phyloP scores from a whole-genome alignment of 2,797 vertebrate species.

The Karalla daura region DNA sequence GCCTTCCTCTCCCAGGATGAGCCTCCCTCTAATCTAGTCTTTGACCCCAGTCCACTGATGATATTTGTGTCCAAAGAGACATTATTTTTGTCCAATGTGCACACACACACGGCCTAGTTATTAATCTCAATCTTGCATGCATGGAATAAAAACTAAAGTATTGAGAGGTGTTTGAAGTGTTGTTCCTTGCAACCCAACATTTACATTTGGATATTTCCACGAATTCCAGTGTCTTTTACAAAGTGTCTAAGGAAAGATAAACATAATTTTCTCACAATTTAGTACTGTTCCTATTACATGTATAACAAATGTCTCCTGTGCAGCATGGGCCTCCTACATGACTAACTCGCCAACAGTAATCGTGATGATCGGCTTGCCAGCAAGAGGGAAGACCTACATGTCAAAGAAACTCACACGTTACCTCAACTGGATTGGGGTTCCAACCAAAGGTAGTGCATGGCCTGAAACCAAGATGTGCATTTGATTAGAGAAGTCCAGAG shows the following conservation, averaged over 20 bases:
- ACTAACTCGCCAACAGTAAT: slow-evolving; percentile 96
- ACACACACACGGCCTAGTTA: slow-evolving; percentile 31
- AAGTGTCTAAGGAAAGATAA: too few species aligned
- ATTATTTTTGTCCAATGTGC: slow-evolving; percentile 28
- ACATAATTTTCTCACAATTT: too few species aligned
- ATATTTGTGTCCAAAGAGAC: slow-evolving; percentile 42
- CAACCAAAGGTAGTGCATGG: slow-evolving; percentile 90
- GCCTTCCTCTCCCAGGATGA: slow-evolving; percentile 29
- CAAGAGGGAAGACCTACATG: slow-evolving; percentile 96
- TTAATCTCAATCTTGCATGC: neutral
- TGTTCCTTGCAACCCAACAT: too few species aligned
- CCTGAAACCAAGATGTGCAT: neutral
- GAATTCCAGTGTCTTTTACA: too few species aligned
- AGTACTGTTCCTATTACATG: too few species aligned
- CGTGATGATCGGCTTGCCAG: slow-evolving; percentile 96
- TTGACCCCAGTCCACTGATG: slow-evolving; percentile 14
- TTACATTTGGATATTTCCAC: too few species aligned
- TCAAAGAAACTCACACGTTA: slow-evolving; percentile 98
- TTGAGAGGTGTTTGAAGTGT: too few species aligned
- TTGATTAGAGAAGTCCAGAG: too few species aligned
- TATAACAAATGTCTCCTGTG: slow-evolving; percentile 28
- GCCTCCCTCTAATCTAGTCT: slow-evolving; percentile 14
- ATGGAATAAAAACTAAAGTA: neutral
- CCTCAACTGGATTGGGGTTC: slow-evolving; percentile 98
- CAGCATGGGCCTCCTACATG: slow-evolving; percentile 98